These are phyloP conservation scores for Drosophila dunni DNA, from an alignment of 1,140 invertebrate genomes.

Conservation along the genomic window DNA sequence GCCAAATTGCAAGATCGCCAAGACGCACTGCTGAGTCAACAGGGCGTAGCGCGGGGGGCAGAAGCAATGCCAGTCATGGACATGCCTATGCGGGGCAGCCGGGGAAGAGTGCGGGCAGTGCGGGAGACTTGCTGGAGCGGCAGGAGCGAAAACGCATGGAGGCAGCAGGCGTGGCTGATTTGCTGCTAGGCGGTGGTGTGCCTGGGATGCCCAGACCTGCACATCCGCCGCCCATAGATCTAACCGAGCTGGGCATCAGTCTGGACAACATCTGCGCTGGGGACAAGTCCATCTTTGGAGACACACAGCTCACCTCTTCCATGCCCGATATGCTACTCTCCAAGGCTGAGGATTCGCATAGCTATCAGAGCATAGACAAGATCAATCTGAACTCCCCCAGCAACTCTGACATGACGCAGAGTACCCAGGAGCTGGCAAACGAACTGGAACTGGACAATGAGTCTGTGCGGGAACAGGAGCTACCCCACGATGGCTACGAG, in stretches of 20 bases:
- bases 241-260: slow-evolving; percentile 82
- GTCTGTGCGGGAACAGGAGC: slow-evolving; percentile 57
- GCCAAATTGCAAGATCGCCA: slow-evolving; percentile 84
- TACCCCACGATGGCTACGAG: slow-evolving; percentile 74
- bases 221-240: slow-evolving; percentile 79
- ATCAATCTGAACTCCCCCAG: slow-evolving; percentile 80
- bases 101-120: slow-evolving; percentile 62
- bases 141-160: slow-evolving; percentile 84
- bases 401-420: slow-evolving; percentile 79
- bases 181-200: slow-evolving; percentile 64
- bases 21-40: slow-evolving; percentile 48
- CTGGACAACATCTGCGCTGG: slow-evolving; percentile 80
- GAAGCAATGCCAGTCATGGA: slow-evolving; percentile 27
- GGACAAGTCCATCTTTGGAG: slow-evolving; percentile 79
- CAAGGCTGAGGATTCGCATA: slow-evolving; percentile 80
- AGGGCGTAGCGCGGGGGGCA: slow-evolving; percentile 6
- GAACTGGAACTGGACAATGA: slow-evolving; percentile 78
- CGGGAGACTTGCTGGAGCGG: slow-evolving; percentile 72
- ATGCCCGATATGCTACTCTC: slow-evolving; percentile 81
- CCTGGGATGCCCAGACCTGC: slow-evolving; percentile 77
- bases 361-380: slow-evolving; percentile 83
- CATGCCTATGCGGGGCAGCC: slow-evolving; percentile 28
- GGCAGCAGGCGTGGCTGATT: slow-evolving; percentile 85
- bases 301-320: slow-evolving; percentile 76
- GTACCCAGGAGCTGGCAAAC: slow-evolving; percentile 78